Evolutionary conservation across 2,113 vertebrate genomes (phyloP).

Genomic region (Fulica atra): DNA sequence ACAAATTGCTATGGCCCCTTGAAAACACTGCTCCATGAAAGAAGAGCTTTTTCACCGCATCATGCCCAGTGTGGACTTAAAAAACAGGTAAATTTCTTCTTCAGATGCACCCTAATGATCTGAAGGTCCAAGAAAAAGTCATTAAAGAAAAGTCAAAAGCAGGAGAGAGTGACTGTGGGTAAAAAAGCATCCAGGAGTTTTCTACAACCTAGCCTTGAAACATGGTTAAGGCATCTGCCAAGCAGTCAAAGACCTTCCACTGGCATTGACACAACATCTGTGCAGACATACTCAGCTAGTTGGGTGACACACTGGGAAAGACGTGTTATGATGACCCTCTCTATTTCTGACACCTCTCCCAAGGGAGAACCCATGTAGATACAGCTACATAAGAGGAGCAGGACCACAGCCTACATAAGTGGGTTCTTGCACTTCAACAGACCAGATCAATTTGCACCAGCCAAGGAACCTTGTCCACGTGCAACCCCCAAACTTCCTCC

Average conservation of each 20-base stretch:
- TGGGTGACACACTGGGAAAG: neutral
- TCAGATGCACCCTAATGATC: neutral
- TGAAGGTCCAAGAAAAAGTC: neutral
- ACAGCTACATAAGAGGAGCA: neutral
- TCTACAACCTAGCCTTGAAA: neutral
- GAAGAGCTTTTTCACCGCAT: neutral
- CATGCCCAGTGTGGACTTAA: fast-evolving
- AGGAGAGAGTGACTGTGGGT: no score
- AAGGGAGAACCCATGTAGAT: neutral
- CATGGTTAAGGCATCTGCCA: neutral
- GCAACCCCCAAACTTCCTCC: neutral
- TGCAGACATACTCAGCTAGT: neutral
- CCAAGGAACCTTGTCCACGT: neutral
- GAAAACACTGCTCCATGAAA: neutral
- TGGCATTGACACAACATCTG: neutral
- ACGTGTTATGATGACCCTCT: neutral
- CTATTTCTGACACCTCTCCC: neutral
- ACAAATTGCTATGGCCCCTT: neutral
- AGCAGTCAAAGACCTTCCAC: neutral
- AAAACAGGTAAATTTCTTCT: neutral
- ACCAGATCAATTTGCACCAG: neutral
- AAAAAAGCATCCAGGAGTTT: neutral
- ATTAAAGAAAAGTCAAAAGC: neutral
- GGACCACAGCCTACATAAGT: neutral
- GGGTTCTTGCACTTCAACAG: neutral